Evolutionary conservation across 2,797 vertebrate species (phyloP), one percentile per base, ranked within the genome.

Genomic region (Myiothlypis chrysogaster): DNA sequence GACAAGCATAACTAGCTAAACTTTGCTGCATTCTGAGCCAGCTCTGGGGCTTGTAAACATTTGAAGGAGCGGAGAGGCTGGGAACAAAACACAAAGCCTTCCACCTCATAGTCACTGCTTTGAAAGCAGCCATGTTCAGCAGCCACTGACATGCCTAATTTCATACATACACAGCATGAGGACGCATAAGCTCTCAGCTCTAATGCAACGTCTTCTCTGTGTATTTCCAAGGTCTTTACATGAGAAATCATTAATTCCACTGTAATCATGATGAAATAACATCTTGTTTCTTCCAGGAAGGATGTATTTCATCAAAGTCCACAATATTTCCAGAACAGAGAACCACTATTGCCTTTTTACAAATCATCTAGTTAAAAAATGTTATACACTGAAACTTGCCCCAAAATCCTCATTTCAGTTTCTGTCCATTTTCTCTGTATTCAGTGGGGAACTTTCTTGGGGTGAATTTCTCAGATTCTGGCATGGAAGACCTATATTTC

Each of bases 1-100:
- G 87, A 93, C 84, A 89, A 82, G 91, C 39, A 30, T 76, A 94
- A 89, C 82, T 71, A 83, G 84, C 57, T 94, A 92, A 85, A 92
- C 50, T 87, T 69, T 21, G n/a, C 44, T 86, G 92, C 89, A 76
- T 64, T 60, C 71, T 47, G 68, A 87, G 78, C 47, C 79, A 79
- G 59, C 69, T 95, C 79, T 49, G 70, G 52, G 66, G 66, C 59
- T 88, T 84, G 85, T 87, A 94, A 94, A 95, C 85, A 75, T 88
- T 84, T 79, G 41, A 83, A 87, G 47, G 30, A 83, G 85, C 27
- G 9, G 55, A 80, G 35, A 91, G 37, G 55, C 23, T 84, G 52
- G 32, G 55, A 93, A 93, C 50, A 86, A 79, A 91, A 69, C 61
- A 77, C 35, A 37, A 53, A 89, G 32, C 34, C 63, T 88, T 90